phyloP scores from a whole-genome alignment of 2,797 vertebrate species.

The Vireo griseus region DNA sequence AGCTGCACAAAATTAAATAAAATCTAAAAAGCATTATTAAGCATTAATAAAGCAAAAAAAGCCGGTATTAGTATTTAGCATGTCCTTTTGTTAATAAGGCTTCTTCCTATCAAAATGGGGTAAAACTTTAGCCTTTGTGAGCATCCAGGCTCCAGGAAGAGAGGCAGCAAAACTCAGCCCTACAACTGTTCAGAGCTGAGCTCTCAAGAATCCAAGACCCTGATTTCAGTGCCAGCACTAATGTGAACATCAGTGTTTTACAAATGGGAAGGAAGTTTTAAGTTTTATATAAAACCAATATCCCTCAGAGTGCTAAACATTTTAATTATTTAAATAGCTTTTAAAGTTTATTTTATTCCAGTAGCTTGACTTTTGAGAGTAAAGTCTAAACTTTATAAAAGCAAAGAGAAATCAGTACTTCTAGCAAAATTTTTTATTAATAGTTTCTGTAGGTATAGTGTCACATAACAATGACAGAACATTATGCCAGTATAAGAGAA shows the following conservation, averaged over 20 bases:
- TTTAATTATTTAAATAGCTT: not conserved
- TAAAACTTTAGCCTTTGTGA: not conserved
- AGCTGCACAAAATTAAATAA: not conserved
- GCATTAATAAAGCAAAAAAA: not conserved
- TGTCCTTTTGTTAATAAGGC: not conserved
- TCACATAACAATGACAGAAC: slow-evolving; percentile 23
- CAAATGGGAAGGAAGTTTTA: not conserved
- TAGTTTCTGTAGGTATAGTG: slow-evolving; percentile 15
- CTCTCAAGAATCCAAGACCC: not conserved
- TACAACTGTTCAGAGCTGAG: not conserved
- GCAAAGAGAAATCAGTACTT: not conserved
- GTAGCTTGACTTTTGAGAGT: not conserved
- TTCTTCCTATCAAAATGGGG: not conserved
- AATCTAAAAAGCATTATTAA: not conserved
- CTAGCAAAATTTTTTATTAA: slow-evolving; percentile 47
- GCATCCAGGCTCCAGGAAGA: not conserved
- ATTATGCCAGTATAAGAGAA: slow-evolving; percentile 7
- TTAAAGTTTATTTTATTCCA: not conserved
- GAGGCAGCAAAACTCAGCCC: not conserved
- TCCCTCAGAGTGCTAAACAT: not conserved
- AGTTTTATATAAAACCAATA: not conserved
- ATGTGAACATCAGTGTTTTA: not conserved
- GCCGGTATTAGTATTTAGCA: not conserved
- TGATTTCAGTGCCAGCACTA: not conserved
- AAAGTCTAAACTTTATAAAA: not conserved